Conservation (phyloP, 2,888 invertebrate genomes). For the Dorcus hopei region DNA sequence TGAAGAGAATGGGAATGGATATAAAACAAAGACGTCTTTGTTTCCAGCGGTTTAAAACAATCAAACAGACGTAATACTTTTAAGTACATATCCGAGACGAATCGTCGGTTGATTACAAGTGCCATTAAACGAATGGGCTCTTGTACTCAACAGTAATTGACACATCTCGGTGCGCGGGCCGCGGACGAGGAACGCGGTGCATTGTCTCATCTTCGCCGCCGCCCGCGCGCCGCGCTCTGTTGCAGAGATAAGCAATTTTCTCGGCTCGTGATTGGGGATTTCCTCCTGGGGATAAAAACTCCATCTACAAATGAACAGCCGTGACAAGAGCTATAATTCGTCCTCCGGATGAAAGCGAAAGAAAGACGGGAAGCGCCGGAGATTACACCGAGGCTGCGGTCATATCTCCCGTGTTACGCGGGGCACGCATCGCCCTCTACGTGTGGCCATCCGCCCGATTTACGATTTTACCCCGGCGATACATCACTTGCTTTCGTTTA, state of each 20-base stretch:
- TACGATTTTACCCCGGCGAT: conserved; percentile 34
- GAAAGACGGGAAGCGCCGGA: conserved; percentile 36
- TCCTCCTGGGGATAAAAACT: conserved; percentile 64
- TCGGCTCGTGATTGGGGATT: conserved; percentile 67
- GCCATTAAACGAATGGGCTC: conserved; percentile 39
- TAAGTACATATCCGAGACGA: background rate
- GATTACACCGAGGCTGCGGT: conserved; percentile 17
- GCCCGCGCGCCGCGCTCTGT: conserved; percentile 35
- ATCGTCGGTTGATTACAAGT: conserved; percentile 38
- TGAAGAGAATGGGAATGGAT: no score
- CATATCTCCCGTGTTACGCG: conserved; percentile 15
- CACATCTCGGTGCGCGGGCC: conserved; percentile 33
- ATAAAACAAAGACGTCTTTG: no score
- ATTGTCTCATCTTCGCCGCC: conserved; percentile 32
- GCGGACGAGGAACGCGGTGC: conserved; percentile 32
- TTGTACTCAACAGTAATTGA: conserved; percentile 41
- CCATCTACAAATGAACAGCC: conserved; percentile 70
- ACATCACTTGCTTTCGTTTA: conserved; percentile 41
- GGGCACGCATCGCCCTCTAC: conserved; percentile 2
- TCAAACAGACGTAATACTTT: background rate
- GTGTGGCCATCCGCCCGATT: conserved; percentile 32
- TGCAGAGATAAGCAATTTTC: conserved; percentile 63
- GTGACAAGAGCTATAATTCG: conserved; percentile 69
- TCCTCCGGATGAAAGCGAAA: conserved; percentile 49
- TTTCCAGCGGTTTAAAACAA: no score